Conservation (phyloP, 2,888 invertebrate species). For the Morinoia aosen region DNA sequence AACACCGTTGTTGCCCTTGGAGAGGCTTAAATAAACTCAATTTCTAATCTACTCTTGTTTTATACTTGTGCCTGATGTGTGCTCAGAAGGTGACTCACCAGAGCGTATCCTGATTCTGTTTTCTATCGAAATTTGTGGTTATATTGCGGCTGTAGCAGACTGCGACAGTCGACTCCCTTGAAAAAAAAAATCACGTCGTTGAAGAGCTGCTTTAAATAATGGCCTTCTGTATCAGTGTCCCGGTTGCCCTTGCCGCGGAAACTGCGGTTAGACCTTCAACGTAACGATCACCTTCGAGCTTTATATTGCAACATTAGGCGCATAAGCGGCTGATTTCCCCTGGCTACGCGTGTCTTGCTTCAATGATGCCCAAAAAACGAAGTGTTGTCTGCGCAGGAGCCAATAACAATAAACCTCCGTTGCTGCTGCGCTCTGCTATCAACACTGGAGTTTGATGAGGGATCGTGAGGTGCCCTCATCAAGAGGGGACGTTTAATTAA, state of each 20-base stretch:
- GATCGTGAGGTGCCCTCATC: slow-evolving; percentile 38
- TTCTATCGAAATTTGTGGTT: no score
- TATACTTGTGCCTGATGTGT: neutral
- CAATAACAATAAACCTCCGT: slow-evolving; percentile 28
- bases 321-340: neutral
- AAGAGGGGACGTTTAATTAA: neutral
- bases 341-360: neutral
- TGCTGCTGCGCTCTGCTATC: neutral
- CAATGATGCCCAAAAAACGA: neutral
- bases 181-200: neutral
- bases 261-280: neutral
- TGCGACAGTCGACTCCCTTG: neutral
- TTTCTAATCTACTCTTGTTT: neutral
- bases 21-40: no score
- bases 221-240: neutral
- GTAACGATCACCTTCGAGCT: neutral
- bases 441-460: neutral
- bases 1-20: no score
- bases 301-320: neutral
- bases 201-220: neutral
- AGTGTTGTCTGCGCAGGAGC: neutral
- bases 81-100: neutral
- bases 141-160: neutral
- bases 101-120: no score
- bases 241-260: neutral